Evolutionary conservation across 2,113 vertebrate species (phyloP).

Genomic region (Hyla sarda): DNA sequence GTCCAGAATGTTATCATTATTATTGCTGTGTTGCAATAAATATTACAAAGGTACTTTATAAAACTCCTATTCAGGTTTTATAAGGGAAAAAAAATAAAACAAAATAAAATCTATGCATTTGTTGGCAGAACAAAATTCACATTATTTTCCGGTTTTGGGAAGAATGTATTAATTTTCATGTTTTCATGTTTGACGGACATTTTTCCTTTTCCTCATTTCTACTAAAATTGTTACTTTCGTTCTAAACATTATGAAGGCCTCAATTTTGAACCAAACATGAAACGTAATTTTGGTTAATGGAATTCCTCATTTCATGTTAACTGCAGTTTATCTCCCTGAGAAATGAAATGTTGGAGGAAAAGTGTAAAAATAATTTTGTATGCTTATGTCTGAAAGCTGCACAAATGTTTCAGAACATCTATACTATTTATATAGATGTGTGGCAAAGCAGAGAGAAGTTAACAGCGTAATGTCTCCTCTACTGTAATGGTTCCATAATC

Average conservation of each 20-base stretch:
- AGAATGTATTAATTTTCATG: background rate
- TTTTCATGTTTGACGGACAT: background rate
- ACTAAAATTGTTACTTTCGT: background rate
- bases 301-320: background rate
- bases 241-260: background rate
- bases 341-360: background rate
- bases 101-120: background rate
- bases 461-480: conserved; percentile 1
- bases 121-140: background rate
- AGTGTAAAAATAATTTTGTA: background rate
- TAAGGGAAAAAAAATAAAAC: no score
- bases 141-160: background rate
- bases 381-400: background rate
- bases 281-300: background rate
- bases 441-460: background rate
- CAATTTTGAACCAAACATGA: background rate
- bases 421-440: background rate
- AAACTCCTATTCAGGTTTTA: no score
- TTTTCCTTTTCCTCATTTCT: background rate
- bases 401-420: background rate
- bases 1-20: no score
- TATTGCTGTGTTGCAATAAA: no score
- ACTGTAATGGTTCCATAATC: background rate
- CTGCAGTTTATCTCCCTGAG: background rate
- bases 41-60: no score